These are phyloP conservation scores for Diorhabda carinulata DNA, from an alignment of 1,140 invertebrate genomes.

Conservation along the genomic window DNA sequence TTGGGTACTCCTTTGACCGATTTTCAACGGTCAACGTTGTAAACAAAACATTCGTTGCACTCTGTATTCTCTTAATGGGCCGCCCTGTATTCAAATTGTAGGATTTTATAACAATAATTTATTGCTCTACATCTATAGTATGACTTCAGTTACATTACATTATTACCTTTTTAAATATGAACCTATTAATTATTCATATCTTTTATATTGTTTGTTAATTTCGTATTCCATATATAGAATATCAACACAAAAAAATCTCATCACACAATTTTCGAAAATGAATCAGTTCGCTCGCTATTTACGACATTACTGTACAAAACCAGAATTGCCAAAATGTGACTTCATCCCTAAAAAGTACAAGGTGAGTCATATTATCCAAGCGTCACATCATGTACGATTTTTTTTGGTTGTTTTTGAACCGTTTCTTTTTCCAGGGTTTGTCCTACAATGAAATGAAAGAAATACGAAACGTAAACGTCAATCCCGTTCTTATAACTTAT, in stretches of 20 bases:
- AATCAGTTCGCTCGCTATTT: neutral
- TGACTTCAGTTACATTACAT: no score
- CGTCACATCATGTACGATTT: neutral
- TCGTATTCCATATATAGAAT: neutral
- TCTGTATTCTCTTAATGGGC: no score
- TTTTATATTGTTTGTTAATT: neutral
- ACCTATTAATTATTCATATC: neutral
- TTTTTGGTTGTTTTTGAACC: neutral
- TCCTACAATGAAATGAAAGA: conserved; percentile 55
- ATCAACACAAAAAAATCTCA: neutral
- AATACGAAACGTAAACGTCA: conserved; percentile 61
- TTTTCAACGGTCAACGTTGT: no score
- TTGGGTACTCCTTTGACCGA: no score
- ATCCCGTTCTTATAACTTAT: conserved; percentile 68
- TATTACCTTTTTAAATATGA: no score
- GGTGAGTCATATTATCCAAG: conserved; percentile 37
- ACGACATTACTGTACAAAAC: conserved; percentile 13
- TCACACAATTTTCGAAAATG: conserved; percentile 9
- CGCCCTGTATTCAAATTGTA: no score
- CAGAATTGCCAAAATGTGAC: conserved; percentile 46
- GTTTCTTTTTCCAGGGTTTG: conserved; percentile 51
- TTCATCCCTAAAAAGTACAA: conserved; percentile 48
- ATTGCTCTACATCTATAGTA: no score
- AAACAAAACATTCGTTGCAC: no score
- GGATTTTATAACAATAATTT: no score